Base-by-base conservation (phyloP, 2,113 vertebrate species). In the Rhynchomys soricoides region DNA sequence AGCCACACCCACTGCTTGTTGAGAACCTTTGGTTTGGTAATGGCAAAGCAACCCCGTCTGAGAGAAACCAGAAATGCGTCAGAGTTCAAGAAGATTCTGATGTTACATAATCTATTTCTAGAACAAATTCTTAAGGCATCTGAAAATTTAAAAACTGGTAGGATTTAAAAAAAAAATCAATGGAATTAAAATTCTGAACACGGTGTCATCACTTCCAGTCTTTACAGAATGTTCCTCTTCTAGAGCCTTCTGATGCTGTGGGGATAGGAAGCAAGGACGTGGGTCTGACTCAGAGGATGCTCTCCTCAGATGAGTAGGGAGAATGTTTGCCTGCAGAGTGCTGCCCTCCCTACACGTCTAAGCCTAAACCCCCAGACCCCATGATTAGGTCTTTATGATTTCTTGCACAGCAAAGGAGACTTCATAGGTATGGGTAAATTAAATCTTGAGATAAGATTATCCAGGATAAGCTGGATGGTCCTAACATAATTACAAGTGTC, bases 121-220 rank as follows among this genome's bases (percentile, higher is more conserved):
- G 87, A 95, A 91, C 34, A 94, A 87, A 68, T 88, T 85, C 64
- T 68, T 88, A 93, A 70, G 81, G 48, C 45, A 92, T 50, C 16
- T 70, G 64, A 85, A 93, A 91, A 57, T 26, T 94, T 73, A 71
- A 86, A 96, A 93, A 89, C 64, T 94, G 73, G 45, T 81, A 89
- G 75, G 10, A 52, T 93, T 89, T 68, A 62, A 48, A 13, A 29
- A 78, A 93, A 88, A 79, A 90, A 43, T 68, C 48, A 88, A 75
- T 92, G 79, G 73, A 94, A 95, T 86, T 50, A 91, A 94, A 81
- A 77, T 85, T 95, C 77, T 75, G 81, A 94, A 75, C 64, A 40
- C 45, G 34, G 10, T 75, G 70, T 91, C 55, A 86, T 82, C 57
- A 81, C n/a, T 91, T 96, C 43, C 1, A 86, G 66, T 2, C 37